Conservation (phyloP, 2,888 invertebrate species). For the Poecilobothrus nobilitatus region DNA sequence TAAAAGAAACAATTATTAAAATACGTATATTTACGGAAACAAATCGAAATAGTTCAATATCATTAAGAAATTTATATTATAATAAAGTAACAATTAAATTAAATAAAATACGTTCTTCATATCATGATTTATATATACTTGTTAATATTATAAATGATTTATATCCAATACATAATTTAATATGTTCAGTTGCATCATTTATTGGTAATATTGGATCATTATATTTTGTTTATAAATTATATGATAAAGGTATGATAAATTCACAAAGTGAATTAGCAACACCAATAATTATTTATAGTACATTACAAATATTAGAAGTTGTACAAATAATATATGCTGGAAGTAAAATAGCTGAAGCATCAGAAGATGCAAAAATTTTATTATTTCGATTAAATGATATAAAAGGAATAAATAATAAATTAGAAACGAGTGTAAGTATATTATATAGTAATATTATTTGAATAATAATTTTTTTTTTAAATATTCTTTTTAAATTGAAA, state of each 20-base stretch:
- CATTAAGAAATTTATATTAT: not conserved
- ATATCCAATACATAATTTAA: conserved; percentile 4
- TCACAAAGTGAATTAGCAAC: not conserved
- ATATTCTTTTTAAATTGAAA: no score
- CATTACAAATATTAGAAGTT: not conserved
- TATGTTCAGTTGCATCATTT: not conserved
- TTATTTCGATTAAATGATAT: not conserved
- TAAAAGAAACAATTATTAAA: not conserved
- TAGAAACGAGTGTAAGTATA: not conserved
- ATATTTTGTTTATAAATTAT: not conserved
- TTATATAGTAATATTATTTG: no score
- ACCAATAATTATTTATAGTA: not conserved
- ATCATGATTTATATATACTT: not conserved
- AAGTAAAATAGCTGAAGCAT: not conserved
- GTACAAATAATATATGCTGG: not conserved
- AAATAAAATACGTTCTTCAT: not conserved
- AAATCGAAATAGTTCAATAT: not conserved
- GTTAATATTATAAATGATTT: not conserved
- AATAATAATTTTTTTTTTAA: no score
- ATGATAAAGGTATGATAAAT: not conserved
- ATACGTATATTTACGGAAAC: not conserved
- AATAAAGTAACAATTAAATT: not conserved
- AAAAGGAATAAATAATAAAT: not conserved
- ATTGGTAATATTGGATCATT: not conserved
- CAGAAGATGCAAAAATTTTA: not conserved